Percentiles rank a stretch among this genome's conserved stretches.
Conservation (phyloP, 2,113 vertebrate species). For the Cricetomys ansorgei region DNA sequence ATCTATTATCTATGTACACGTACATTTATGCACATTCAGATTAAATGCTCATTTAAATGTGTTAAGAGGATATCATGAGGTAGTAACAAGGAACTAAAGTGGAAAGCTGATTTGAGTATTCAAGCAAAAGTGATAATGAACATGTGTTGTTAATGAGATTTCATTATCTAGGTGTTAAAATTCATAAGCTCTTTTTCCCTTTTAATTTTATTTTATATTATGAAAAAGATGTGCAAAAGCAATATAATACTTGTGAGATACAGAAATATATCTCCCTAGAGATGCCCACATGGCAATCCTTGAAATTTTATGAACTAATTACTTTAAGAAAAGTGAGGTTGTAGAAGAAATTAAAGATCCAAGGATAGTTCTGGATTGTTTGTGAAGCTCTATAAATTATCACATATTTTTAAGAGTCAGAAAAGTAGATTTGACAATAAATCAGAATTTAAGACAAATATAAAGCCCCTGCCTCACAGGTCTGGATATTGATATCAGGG, state of each 20-base stretch:
- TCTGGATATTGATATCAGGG: neutral
- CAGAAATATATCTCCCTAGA: neutral
- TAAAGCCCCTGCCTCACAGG: neutral
- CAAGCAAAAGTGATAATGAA: conserved; percentile 50
- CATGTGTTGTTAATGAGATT: conserved; percentile 30
- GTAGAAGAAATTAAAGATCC: neutral
- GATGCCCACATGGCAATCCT: neutral
- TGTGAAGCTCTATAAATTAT: neutral
- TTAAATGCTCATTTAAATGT: conserved; percentile 6
- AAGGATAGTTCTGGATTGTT: neutral
- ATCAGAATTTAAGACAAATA: neutral
- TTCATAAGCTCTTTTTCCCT: neutral
- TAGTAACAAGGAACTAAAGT: conserved; percentile 22
- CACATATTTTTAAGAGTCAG: neutral
- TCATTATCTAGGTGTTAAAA: conserved; percentile 51
- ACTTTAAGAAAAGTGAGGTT: neutral
- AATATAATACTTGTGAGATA: neutral
- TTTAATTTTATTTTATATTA: neutral
- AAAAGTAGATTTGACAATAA: neutral
- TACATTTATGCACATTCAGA: neutral
- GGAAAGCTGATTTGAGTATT: conserved; percentile 10
- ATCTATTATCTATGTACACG: neutral
- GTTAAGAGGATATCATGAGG: conserved; percentile 1
- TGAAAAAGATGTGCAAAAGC: neutral
- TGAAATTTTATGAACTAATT: neutral